Conservation (phyloP, 1,140 invertebrate genomes). For the Anoplolepis gracilipes region DNA sequence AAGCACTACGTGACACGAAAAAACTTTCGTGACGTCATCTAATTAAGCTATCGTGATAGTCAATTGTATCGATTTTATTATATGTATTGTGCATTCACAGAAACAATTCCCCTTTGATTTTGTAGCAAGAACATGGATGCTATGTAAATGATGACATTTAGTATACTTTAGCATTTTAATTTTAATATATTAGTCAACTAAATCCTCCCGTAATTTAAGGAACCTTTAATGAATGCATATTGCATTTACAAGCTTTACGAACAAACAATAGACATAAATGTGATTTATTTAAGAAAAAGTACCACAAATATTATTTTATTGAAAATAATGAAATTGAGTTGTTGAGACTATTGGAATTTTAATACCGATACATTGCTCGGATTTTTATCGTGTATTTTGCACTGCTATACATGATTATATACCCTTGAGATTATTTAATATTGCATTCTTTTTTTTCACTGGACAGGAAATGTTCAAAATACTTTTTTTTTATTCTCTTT, state of each 20-base stretch:
- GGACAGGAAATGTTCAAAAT: not conserved
- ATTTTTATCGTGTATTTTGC: conserved; percentile 10
- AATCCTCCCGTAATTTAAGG: not conserved
- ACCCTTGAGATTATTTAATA: conserved; percentile 56
- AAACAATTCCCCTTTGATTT: conserved; percentile 18
- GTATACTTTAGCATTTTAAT: not conserved
- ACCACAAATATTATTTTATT: not conserved
- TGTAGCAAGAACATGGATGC: not conserved
- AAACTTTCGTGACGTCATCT: conserved; percentile 78
- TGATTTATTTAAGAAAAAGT: not conserved
- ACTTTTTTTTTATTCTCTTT: conserved; percentile 1
- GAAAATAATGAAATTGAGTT: not conserved
- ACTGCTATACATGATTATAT: conserved; percentile 18
- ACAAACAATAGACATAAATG: not conserved
- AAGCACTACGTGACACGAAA: conserved; percentile 68
- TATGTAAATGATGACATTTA: not conserved
- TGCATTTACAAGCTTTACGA: not conserved
- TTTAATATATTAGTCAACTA: not conserved
- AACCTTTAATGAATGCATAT: not conserved
- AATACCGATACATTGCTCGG: not conserved
- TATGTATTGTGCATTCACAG: conserved; percentile 25
- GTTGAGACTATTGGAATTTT: not conserved
- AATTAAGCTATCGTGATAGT: conserved; percentile 44
- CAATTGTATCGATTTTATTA: conserved; percentile 71
- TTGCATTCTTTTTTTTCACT: conserved; percentile 24